phyloP scores from a whole-genome alignment of 2,113 vertebrate species.

The Phaethon lepturus region DNA sequence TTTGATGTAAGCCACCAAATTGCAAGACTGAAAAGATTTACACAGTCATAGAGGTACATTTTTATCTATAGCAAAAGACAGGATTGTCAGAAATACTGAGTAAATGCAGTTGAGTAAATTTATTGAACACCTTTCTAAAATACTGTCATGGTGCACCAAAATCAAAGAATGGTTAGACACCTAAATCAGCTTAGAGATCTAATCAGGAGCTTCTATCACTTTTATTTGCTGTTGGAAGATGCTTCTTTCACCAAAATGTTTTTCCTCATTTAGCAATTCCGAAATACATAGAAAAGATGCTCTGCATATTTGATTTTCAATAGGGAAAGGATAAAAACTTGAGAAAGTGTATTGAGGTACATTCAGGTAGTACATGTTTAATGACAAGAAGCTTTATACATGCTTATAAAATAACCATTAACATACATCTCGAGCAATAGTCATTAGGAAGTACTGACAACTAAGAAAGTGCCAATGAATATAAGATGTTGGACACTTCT shows the following conservation, averaged over 20 bases:
- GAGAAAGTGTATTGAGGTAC: background rate
- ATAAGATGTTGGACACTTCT: background rate
- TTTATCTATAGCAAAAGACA: background rate
- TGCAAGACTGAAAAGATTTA: background rate
- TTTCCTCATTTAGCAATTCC: background rate
- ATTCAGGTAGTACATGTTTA: background rate
- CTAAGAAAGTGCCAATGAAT: background rate
- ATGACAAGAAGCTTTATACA: background rate
- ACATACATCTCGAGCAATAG: background rate
- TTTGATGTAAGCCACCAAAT: slow-evolving; percentile 19
- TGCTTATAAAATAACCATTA: background rate
- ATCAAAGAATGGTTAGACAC: background rate
- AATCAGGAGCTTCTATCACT: background rate
- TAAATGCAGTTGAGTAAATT: background rate
- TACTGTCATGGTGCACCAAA: background rate
- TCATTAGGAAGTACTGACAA: background rate
- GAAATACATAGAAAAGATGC: background rate
- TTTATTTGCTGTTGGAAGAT: background rate
- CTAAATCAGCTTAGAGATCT: background rate
- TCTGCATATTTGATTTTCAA: background rate
- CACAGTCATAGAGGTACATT: background rate
- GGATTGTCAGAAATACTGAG: background rate
- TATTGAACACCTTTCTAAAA: background rate
- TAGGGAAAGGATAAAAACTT: background rate
- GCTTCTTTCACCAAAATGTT: background rate